Evolutionary conservation across 2,113 vertebrate genomes (phyloP), one percentile per base, ranked within the genome.

Genomic region (Rhinoptilus africanus): DNA sequence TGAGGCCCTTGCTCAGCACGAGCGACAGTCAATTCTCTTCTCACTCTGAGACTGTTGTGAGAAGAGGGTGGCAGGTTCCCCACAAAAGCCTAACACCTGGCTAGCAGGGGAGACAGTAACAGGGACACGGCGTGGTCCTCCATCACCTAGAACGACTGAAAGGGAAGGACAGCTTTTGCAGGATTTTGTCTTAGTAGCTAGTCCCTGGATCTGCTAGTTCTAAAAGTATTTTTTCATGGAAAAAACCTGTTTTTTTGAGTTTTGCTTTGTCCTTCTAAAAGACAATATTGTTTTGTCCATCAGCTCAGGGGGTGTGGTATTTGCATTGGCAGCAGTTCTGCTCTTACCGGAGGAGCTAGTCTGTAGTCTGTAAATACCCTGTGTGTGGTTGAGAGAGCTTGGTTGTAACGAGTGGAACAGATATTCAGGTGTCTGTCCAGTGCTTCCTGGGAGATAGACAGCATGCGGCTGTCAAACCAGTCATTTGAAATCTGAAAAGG

Each of bases 41-140:
- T 35, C 6, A 4, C 15, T 39, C 41, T 39, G 51, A 39, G 23
- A 8, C 35, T 43, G 30, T 19, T 63, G 23, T 37, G 30, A 37
- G 54, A 37, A 57, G 47, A 48, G 35, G 17, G 12, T 63, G 48
- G 15, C 57, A 30, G 73, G n/a, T 62, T 60, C n/a, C 54, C 43
- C 2, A 2, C 21, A 26, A 1, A 0, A 80, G 32, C 17, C 43
- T 73, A 39, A 4, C 5, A 14, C 20, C 7, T 84, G 45, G 4
- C 34, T 35, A 11, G 12, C 1, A 3, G 11, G 10, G 30, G 18
- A 24, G 41, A 23, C 35, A 30, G 1, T 30, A 64, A 30, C 13
- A 34, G 56, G 43, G 53, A 9, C 3, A 0, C 23, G 26, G 13
- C 5, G 8, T 45, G 69, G 35, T 80, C 22, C 30, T 79, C 23